Evolutionary conservation across 2,888 invertebrate genomes (phyloP).

Genomic region (Nymphalis c-album): DNA sequence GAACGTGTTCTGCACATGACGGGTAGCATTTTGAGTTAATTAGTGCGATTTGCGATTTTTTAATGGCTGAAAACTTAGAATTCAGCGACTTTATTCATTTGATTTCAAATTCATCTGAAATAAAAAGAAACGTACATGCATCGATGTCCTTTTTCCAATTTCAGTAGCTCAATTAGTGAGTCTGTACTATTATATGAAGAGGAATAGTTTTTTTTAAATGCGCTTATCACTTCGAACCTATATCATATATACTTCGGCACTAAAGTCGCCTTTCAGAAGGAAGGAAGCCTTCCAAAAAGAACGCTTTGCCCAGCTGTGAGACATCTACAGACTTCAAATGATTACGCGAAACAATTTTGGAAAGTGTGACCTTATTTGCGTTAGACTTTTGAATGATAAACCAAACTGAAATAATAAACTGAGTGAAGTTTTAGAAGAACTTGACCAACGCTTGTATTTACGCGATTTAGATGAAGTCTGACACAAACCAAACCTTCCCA

Average conservation of each 20-base stretch:
- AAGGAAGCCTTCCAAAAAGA: too few species aligned
- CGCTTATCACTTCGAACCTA: too few species aligned
- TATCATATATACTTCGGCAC: too few species aligned
- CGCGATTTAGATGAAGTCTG: neutral
- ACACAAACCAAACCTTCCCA: too few species aligned
- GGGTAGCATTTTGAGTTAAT: constrained; percentile 63
- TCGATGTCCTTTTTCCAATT: too few species aligned
- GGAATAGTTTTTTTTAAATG: too few species aligned
- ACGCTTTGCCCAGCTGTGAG: too few species aligned
- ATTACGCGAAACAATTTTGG: neutral
- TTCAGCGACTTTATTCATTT: constrained; percentile 1
- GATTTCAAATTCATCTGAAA: neutral
- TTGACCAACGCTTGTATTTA: neutral
- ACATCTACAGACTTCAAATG: too few species aligned
- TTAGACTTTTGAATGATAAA: neutral
- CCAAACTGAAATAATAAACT: neutral
- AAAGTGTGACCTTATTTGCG: neutral
- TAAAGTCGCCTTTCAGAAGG: too few species aligned
- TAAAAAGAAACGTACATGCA: neutral
- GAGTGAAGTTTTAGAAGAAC: neutral
- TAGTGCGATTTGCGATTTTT: constrained; percentile 47
- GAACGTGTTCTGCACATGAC: constrained; percentile 49
- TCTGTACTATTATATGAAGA: too few species aligned
- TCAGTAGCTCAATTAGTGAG: too few species aligned
- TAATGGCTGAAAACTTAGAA: constrained; percentile 16